Conservation (phyloP, 2,113 vertebrate genomes). For the Strigops habroptila region DNA sequence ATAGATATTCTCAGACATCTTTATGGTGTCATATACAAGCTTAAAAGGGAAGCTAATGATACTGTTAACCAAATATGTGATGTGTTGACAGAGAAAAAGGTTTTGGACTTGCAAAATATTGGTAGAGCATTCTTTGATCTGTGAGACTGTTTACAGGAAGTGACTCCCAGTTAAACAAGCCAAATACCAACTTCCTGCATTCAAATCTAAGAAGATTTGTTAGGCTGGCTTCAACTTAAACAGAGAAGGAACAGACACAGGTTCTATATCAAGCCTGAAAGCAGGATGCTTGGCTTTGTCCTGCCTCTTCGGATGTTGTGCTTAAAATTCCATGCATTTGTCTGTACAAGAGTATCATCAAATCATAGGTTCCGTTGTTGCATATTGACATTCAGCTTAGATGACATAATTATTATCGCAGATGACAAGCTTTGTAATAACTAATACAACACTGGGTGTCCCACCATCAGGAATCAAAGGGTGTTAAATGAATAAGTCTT, state of each 20-base stretch:
- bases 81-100: conserved; percentile 56
- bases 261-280: conserved; percentile 5
- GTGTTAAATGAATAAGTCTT: not conserved
- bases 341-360: not conserved
- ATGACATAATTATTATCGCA: not conserved
- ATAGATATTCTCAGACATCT: conserved; percentile 32
- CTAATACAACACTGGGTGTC: not conserved
- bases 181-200: conserved; percentile 43
- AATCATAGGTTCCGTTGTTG: not conserved
- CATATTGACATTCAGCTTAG: not conserved
- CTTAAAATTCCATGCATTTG: conserved; percentile 8
- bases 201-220: conserved; percentile 7
- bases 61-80: conserved; percentile 46
- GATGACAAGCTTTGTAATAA: not conserved
- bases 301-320: not conserved
- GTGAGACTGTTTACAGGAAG: conserved; percentile 51
- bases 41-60: conserved; percentile 56
- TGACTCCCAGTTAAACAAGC: conserved; percentile 52
- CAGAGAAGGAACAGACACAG: not conserved
- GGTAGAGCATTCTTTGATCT: conserved; percentile 57
- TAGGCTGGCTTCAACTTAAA: conserved; percentile 22
- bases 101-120: conserved; percentile 53
- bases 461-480: not conserved
- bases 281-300: not conserved
- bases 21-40: conserved; percentile 34